These are phyloP conservation scores for Thymelicus sylvestris DNA, from an alignment of 2,888 invertebrate species.

Conservation along the genomic window DNA sequence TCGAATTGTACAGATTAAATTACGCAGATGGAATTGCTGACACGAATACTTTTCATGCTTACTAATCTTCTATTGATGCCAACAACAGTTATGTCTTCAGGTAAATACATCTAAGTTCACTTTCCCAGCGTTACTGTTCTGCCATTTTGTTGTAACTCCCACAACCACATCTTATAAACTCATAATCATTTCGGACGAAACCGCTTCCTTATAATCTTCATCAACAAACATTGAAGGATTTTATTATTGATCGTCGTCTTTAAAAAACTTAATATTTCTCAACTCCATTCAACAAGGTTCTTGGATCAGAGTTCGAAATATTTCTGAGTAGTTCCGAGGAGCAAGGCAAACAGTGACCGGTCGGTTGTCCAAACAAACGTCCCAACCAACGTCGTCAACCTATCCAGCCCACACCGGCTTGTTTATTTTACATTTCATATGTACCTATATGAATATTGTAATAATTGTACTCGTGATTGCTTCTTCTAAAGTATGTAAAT, in stretches of 20 bases:
- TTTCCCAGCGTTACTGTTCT: too few relatives aligned
- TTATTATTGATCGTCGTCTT: slow-evolving; percentile 3
- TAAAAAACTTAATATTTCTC: slow-evolving; percentile 29
- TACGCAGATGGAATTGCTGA: too few relatives aligned
- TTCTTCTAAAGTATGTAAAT: too few relatives aligned
- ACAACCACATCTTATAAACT: background rate
- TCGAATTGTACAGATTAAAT: too few relatives aligned
- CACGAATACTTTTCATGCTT: too few relatives aligned
- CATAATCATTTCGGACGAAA: background rate
- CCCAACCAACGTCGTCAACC: slow-evolving; percentile 55
- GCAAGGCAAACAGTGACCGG: slow-evolving; percentile 80
- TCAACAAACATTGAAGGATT: slow-evolving; percentile 8
- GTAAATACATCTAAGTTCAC: too few relatives aligned
- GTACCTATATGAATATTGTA: slow-evolving; percentile 71
- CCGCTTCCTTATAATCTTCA: background rate
- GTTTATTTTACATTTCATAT: slow-evolving; percentile 71
- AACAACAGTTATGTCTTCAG: too few relatives aligned
- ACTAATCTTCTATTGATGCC: too few relatives aligned
- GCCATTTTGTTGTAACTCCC: too few relatives aligned
- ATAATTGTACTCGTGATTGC: slow-evolving; percentile 57
- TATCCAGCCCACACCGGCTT: slow-evolving; percentile 65
- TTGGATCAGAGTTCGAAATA: slow-evolving; percentile 70
- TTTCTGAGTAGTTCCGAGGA: slow-evolving; percentile 76
- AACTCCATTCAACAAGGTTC: slow-evolving; percentile 18
- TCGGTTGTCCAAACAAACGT: slow-evolving; percentile 75